phyloP scores from a whole-genome alignment of 2,888 invertebrate genomes.

The Apamea anceps region DNA sequence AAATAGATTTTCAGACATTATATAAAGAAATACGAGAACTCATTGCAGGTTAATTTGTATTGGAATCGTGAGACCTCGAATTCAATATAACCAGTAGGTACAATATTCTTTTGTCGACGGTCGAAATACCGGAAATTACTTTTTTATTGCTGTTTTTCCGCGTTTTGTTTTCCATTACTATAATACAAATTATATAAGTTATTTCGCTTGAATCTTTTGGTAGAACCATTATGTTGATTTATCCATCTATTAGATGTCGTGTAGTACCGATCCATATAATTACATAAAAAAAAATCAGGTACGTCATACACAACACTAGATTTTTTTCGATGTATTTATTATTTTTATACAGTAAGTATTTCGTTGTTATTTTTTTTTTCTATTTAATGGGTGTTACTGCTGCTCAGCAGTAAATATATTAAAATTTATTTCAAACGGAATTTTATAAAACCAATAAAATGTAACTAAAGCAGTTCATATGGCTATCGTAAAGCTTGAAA shows the following conservation, averaged over 20 bases:
- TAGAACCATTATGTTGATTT: too few species aligned
- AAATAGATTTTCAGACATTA: background rate
- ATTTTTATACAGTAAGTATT: background rate
- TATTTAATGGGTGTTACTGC: background rate
- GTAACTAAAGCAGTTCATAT: slow-evolving; percentile 3
- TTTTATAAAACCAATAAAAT: slow-evolving; percentile 16
- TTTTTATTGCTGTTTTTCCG: background rate
- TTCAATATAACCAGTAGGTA: background rate
- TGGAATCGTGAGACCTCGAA: background rate
- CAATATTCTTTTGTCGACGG: background rate
- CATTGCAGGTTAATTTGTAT: slow-evolving; percentile 21
- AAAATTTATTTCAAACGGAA: slow-evolving; percentile 16
- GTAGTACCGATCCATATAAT: background rate
- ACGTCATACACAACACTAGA: too few species aligned
- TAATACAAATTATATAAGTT: background rate
- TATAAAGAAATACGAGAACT: background rate
- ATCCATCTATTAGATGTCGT: background rate
- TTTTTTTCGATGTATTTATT: background rate
- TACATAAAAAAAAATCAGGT: background rate
- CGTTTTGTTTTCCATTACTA: background rate
- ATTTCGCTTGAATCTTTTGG: background rate
- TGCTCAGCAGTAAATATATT: slow-evolving; percentile 14
- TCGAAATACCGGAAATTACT: background rate
- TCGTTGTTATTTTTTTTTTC: background rate
- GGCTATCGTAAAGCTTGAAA: slow-evolving; percentile 36